Evolutionary conservation across 2,888 invertebrate genomes (phyloP).

Genomic region (Phoenoteleia sp.): DNA sequence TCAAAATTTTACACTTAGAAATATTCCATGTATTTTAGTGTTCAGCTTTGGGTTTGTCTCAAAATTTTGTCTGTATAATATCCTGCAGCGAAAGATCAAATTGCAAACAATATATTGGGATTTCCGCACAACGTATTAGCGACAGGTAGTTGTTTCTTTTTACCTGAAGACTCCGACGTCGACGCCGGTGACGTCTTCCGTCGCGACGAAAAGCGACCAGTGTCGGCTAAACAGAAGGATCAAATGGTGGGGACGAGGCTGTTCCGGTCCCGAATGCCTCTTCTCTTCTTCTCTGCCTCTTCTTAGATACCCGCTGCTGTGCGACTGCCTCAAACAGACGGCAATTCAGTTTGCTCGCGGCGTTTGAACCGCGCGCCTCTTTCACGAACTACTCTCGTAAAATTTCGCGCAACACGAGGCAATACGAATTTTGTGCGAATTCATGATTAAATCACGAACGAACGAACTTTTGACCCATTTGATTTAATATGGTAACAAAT

Average conservation of each 20-base stretch:
- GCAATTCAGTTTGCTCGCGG: constrained; percentile 84
- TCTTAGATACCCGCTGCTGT: constrained; percentile 53
- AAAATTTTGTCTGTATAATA: no score
- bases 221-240: constrained; percentile 45
- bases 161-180: constrained; percentile 55
- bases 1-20: no score
- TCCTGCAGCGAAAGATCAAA: no score
- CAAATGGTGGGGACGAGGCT: constrained; percentile 67
- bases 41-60: no score
- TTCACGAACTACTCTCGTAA: constrained; percentile 48
- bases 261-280: constrained; percentile 68
- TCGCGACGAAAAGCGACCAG: constrained; percentile 52
- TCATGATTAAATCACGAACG: constrained; percentile 48
- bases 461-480: constrained; percentile 58
- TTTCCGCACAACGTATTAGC: constrained; percentile 31
- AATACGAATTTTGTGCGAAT: constrained; percentile 34
- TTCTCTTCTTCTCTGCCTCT: constrained; percentile 64
- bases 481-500: constrained; percentile 34
- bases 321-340: constrained; percentile 57
- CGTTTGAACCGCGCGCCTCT: constrained; percentile 80
- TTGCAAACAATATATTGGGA: constrained; percentile 32
- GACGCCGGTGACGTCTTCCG: constrained; percentile 57
- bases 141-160: constrained; percentile 59
- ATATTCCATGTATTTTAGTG: no score
- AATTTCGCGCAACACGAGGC: constrained; percentile 59